A percentile compares a stretch with the other conserved stretches of the same genome.
Conservation (phyloP, 2,888 invertebrate species). For the Ectemnius continuus region DNA sequence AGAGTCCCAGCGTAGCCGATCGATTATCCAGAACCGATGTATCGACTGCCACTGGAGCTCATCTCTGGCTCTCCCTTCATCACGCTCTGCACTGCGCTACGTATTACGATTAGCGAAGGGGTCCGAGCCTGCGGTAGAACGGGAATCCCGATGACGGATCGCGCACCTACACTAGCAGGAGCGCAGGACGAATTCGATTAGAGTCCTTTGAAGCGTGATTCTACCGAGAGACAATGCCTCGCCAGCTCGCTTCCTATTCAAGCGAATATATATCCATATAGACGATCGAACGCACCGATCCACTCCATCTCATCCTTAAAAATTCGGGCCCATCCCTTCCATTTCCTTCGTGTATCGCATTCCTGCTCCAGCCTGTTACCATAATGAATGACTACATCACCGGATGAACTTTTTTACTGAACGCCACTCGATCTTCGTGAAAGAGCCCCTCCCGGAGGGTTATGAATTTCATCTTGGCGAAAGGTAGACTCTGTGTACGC, state of each 20-base stretch:
- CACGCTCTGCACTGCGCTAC: background rate
- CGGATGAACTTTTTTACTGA: too few species aligned
- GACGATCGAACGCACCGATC: too few species aligned
- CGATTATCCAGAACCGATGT: constrained; percentile 43
- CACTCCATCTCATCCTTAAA: background rate
- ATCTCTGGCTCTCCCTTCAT: constrained; percentile 10
- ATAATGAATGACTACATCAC: too few species aligned
- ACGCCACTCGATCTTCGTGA: too few species aligned
- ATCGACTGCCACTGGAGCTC: constrained; percentile 20
- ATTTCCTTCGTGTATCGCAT: background rate
- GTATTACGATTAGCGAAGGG: constrained; percentile 57
- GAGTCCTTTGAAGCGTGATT: constrained; percentile 60
- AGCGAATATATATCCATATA: background rate
- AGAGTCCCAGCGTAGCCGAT: constrained; percentile 11
- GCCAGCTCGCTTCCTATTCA: background rate
- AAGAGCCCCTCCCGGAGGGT: too few species aligned
- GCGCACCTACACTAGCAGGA: constrained; percentile 24
- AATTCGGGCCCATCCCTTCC: background rate
- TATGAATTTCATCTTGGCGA: too few species aligned
- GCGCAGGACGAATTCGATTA: constrained; percentile 58
- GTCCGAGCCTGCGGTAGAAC: constrained; percentile 50
- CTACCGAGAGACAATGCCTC: constrained; percentile 11
- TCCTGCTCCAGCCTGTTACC: background rate
- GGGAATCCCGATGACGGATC: constrained; percentile 58
- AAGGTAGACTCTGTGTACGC: too few species aligned